Base-by-base conservation (phyloP, 2,797 vertebrate genomes). In the Epinephelus awoara region DNA sequence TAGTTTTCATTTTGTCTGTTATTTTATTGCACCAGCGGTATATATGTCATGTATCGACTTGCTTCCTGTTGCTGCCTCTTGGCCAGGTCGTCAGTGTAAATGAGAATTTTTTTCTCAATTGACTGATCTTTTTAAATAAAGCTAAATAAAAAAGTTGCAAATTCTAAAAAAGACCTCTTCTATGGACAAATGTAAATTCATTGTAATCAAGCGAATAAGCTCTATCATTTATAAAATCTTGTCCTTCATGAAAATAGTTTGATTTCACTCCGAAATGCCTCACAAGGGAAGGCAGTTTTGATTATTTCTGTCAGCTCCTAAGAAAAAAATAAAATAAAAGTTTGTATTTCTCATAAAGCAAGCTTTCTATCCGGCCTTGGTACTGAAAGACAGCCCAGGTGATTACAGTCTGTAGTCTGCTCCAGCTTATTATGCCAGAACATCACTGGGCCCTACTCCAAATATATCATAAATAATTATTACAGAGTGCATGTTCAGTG, bases 401-500 rank as follows among this genome's bases (percentile, higher is more conserved):
- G 89, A 94, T 93, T 92, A 85, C 85, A 77, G 82, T 67, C 77
- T 81, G 87, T 73, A 84, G 73, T 78, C 86, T 75, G 67, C 86
- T 81, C 66, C 75, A 65, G 76, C 71, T 94, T 90, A 91, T 93
- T 92, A 94, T 91, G 87, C 89, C 92, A 88, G 91, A 94, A 91
- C 89, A 91, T 91, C 87, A 86, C 82, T 81, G 81, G 83, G 79
- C 90, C 78, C 84, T 85, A 90, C 88, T 88, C 91, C 90, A 93
- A 93, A 94, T 91, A 92, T 92, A 91, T 95, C 90, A 93, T 94
- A 94, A 94, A 95, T 94, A 94, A 95, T 95, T 91, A 95, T 94
- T 91, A 90, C 78, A 46, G 88, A 84, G 90, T 83, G 86, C 88
- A 85, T 93, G 91, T 94, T 92, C 91, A 88, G 82, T 85, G 91